Evolutionary conservation across 2,888 invertebrate species (phyloP).

Genomic region (Andrena praecox): DNA sequence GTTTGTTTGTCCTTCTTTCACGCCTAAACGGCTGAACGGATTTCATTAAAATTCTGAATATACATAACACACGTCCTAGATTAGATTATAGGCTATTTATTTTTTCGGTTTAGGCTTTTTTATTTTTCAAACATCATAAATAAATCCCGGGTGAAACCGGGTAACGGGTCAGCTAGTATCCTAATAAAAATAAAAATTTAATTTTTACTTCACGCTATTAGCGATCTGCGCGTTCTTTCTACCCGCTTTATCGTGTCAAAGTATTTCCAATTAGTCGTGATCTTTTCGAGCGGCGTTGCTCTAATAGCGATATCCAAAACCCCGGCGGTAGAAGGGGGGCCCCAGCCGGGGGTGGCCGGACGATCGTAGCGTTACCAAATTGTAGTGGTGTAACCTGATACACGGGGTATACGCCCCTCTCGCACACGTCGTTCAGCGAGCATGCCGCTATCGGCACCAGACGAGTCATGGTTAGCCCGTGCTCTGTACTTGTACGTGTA

Average conservation of each 20-base stretch:
- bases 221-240: not conserved
- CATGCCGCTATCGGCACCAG: conserved; percentile 70
- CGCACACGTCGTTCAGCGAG: conserved; percentile 70
- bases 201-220: not conserved
- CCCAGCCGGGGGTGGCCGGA: conserved; percentile 75
- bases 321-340: conserved; percentile 38
- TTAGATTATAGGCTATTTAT: too few species aligned
- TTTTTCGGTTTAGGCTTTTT: too few species aligned
- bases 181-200: not conserved
- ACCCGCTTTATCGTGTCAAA: not conserved
- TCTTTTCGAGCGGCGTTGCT: conserved; percentile 20
- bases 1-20: too few species aligned
- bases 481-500: conserved; percentile 33
- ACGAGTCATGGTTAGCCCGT: conserved; percentile 57
- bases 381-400: conserved; percentile 81
- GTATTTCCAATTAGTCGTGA: not conserved
- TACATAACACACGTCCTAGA: too few species aligned
- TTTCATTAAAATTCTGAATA: too few species aligned
- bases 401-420: conserved; percentile 80
- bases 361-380: conserved; percentile 79
- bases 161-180: too few species aligned
- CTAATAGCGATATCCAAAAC: conserved; percentile 49
- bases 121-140: too few species aligned
- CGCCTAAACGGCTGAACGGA: too few species aligned
- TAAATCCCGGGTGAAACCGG: too few species aligned